Percentiles rank a stretch among this genome's conserved stretches.
Evolutionary conservation across 2,113 vertebrate genomes (phyloP).

Genomic region (Galeopterus variegatus): DNA sequence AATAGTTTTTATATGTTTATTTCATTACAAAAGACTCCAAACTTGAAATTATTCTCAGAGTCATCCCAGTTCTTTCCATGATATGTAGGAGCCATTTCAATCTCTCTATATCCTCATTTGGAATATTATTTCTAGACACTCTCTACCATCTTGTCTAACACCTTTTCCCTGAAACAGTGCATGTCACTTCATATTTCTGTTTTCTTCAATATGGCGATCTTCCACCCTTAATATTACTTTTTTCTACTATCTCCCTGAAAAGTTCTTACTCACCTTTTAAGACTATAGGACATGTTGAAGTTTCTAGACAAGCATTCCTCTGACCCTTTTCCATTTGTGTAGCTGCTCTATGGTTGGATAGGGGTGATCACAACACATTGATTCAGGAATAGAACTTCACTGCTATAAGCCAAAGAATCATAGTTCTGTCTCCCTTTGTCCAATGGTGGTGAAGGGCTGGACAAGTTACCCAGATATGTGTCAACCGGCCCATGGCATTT

Average conservation of each 20-base stretch:
- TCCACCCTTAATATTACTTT: background rate
- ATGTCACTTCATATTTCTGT: background rate
- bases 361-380: fast-evolving
- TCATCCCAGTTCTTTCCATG: background rate
- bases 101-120: background rate
- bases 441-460: fast-evolving
- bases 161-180: background rate
- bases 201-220: background rate
- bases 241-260: background rate
- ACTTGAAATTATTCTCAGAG: background rate
- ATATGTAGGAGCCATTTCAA: background rate
- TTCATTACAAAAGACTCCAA: background rate
- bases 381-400: background rate
- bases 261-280: background rate
- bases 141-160: background rate
- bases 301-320: background rate
- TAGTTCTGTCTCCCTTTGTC: background rate
- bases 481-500: background rate
- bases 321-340: background rate
- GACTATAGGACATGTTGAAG: background rate
- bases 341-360: background rate
- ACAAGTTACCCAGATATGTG: background rate
- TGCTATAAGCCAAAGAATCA: background rate
- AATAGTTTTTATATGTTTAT: background rate
- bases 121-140: background rate